A percentile compares a stretch with the other conserved stretches of the same genome.
These are phyloP conservation scores for Spialia ferax DNA, from an alignment of 2,888 invertebrate genomes.

Conservation along the genomic window DNA sequence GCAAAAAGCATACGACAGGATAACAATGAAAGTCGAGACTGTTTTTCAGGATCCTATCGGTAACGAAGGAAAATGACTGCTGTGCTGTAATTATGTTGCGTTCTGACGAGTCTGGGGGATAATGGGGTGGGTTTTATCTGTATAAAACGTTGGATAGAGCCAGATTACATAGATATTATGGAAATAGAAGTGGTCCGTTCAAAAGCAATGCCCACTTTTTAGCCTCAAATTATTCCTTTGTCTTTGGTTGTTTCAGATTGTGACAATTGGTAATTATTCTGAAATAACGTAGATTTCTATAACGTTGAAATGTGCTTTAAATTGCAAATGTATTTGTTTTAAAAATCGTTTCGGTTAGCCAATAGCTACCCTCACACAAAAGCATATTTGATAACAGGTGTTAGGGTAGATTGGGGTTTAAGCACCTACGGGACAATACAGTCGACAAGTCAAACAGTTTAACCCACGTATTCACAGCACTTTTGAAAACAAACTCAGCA, in stretches of 20 bases:
- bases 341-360: background rate
- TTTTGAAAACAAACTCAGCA: constrained; percentile 24
- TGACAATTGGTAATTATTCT: background rate
- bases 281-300: too few species aligned
- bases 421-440: constrained; percentile 25
- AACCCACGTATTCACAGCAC: constrained; percentile 55
- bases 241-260: background rate
- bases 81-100: constrained; percentile 57
- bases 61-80: constrained; percentile 48
- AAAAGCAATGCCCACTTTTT: constrained; percentile 16
- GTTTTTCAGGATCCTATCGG: constrained; percentile 53
- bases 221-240: background rate
- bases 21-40: constrained; percentile 60
- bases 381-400: constrained; percentile 26
- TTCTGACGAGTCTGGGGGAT: constrained; percentile 53
- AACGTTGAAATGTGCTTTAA: too few species aligned
- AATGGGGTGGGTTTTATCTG: constrained; percentile 33
- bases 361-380: constrained; percentile 2
- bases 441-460: constrained; percentile 68
- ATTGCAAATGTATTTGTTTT: too few species aligned
- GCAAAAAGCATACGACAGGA: constrained; percentile 59
- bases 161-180: constrained; percentile 33
- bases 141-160: constrained; percentile 27
- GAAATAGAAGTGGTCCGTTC: constrained; percentile 18
- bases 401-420: constrained; percentile 30